These are phyloP conservation scores for Romanogobio albipinnatus DNA, from an alignment of 2,113 vertebrate genomes.

Conservation along the genomic window DNA sequence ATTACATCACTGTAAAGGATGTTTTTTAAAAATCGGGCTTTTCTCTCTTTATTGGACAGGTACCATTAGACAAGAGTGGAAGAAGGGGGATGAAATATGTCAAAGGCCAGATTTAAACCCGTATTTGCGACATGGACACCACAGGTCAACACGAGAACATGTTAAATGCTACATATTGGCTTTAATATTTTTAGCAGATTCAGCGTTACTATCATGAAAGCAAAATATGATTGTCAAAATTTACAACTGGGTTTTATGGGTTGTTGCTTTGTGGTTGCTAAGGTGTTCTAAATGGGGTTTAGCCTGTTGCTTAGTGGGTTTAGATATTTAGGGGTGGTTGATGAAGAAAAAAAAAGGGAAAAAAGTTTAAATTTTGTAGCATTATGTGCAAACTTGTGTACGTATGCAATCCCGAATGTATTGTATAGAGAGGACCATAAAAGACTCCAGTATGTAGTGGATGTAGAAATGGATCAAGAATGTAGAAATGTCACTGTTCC, in stretches of 20 bases:
- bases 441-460: not conserved
- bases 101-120: not conserved
- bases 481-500: not conserved
- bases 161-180: too few species aligned
- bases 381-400: not conserved
- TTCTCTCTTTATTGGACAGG: not conserved
- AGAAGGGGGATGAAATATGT: not conserved
- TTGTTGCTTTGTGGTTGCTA: not conserved
- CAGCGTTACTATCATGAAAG: not conserved
- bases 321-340: not conserved
- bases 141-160: not conserved
- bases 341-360: not conserved
- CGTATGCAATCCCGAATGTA: not conserved
- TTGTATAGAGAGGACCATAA: not conserved
- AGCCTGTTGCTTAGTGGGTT: not conserved
- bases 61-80: not conserved
- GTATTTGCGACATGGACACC: not conserved
- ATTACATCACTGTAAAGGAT: conserved; percentile 4
- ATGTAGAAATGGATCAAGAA: not conserved
- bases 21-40: not conserved
- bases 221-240: not conserved
- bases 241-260: too few species aligned
- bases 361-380: not conserved
- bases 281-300: not conserved
- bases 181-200: not conserved